These are phyloP conservation scores for Liasis olivaceus DNA, from an alignment of 2,797 vertebrate genomes.

Conservation along the genomic window DNA sequence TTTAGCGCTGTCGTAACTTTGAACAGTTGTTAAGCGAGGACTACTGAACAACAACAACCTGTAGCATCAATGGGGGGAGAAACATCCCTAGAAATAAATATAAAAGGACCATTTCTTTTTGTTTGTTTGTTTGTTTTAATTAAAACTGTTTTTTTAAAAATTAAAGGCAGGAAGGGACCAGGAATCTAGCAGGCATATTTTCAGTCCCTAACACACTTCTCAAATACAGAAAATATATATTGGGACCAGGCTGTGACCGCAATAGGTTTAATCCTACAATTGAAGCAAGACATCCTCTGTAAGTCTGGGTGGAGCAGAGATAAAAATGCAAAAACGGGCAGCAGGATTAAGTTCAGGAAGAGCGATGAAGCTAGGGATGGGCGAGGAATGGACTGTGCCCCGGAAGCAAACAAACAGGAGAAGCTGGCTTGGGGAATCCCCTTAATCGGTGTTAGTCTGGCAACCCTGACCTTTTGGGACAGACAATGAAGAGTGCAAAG, in stretches of 20 bases:
- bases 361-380: neutral
- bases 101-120: too few species aligned
- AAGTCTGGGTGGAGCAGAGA: neutral
- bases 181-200: neutral
- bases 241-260: neutral
- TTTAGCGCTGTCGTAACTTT: neutral
- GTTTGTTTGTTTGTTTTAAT: too few species aligned
- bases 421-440: neutral
- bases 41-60: too few species aligned
- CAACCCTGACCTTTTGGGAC: neutral
- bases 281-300: neutral
- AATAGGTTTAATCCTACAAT: neutral
- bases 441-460: neutral
- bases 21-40: too few species aligned
- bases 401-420: neutral
- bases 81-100: too few species aligned
- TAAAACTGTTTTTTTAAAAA: too few species aligned
- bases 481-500: neutral
- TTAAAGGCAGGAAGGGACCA: neutral
- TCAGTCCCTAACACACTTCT: neutral
- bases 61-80: too few species aligned
- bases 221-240: neutral
- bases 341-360: neutral
- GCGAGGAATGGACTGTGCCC: neutral
- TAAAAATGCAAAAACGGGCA: neutral